A percentile compares a stretch with the other conserved stretches of the same genome.
Evolutionary conservation across 1,140 invertebrate genomes (phyloP).

Genomic region (Neuroterus valhalla): DNA sequence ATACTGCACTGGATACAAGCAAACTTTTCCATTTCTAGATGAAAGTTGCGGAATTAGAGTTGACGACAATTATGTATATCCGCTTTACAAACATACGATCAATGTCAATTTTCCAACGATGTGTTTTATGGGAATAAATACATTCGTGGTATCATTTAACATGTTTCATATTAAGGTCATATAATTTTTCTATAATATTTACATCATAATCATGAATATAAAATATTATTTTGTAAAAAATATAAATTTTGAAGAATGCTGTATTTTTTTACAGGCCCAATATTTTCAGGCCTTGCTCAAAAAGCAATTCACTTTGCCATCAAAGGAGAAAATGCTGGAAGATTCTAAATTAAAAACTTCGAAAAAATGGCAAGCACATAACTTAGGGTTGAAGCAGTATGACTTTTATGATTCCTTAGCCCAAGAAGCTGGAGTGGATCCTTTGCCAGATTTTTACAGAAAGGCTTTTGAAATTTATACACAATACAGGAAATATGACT

Average conservation of each 20-base stretch:
- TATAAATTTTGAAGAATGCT: too few species aligned
- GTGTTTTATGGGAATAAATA: slow-evolving; percentile 82
- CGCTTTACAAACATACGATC: slow-evolving; percentile 85
- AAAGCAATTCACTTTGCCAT: slow-evolving; percentile 74
- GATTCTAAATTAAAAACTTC: slow-evolving; percentile 53
- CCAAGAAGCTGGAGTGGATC: slow-evolving; percentile 51
- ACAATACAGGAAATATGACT: slow-evolving; percentile 38
- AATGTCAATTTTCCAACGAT: slow-evolving; percentile 83
- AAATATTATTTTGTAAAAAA: not conserved
- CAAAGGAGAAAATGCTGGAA: slow-evolving; percentile 57
- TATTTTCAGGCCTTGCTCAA: slow-evolving; percentile 77
- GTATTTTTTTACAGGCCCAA: slow-evolving; percentile 65
- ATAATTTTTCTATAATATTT: too few species aligned
- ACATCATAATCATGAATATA: too few species aligned
- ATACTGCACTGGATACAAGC: slow-evolving; percentile 79
- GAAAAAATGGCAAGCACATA: slow-evolving; percentile 62
- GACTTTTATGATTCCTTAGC: slow-evolving; percentile 64
- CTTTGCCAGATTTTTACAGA: slow-evolving; percentile 61
- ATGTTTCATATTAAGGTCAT: slow-evolving; percentile 83
- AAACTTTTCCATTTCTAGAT: slow-evolving; percentile 81
- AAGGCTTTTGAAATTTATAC: slow-evolving; percentile 55
- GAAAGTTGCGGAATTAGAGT: slow-evolving; percentile 77
- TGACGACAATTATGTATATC: slow-evolving; percentile 79
- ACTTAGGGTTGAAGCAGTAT: slow-evolving; percentile 59
- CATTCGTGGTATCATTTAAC: slow-evolving; percentile 79